A percentile compares a stretch with the other conserved stretches of the same genome.
phyloP scores from a whole-genome alignment of 2,113 vertebrate genomes.

The Mesoclemmys tuberculata region DNA sequence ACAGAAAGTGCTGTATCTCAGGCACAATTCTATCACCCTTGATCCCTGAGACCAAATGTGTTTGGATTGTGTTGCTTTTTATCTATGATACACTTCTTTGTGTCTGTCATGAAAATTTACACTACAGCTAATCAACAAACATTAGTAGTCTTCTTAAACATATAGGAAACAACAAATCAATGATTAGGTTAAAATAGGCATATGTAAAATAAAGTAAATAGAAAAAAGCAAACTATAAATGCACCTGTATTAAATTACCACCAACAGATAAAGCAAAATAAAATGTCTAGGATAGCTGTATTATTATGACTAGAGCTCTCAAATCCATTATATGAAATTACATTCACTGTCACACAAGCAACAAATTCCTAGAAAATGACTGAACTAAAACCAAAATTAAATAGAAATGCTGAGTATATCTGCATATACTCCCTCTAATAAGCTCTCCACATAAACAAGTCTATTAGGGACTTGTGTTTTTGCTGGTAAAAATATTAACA shows the following conservation, averaged over 20 bases:
- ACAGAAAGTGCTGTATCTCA: not conserved
- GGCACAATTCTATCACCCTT: not conserved
- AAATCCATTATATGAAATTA: not conserved
- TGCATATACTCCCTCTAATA: not conserved
- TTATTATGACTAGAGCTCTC: not conserved
- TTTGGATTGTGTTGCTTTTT: not conserved
- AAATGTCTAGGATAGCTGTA: not conserved
- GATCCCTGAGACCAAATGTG: not conserved
- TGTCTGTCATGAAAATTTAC: not conserved
- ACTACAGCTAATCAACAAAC: not conserved
- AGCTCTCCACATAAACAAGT: not conserved
- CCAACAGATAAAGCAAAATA: not conserved
- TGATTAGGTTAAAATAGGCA: not conserved
- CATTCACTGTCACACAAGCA: not conserved
- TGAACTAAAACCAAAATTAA: not conserved
- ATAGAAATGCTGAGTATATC: not conserved
- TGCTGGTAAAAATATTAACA: not conserved
- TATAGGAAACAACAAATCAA: not conserved
- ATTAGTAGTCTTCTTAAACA: not conserved
- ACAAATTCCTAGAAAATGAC: not conserved
- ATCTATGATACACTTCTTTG: not conserved
- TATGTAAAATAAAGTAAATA: not conserved
- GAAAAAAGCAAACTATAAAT: not conserved
- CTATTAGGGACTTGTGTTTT: not conserved
- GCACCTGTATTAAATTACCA: not conserved